Base-by-base conservation (phyloP, 2,113 vertebrate genomes). In the Oreochromis aureus region DNA sequence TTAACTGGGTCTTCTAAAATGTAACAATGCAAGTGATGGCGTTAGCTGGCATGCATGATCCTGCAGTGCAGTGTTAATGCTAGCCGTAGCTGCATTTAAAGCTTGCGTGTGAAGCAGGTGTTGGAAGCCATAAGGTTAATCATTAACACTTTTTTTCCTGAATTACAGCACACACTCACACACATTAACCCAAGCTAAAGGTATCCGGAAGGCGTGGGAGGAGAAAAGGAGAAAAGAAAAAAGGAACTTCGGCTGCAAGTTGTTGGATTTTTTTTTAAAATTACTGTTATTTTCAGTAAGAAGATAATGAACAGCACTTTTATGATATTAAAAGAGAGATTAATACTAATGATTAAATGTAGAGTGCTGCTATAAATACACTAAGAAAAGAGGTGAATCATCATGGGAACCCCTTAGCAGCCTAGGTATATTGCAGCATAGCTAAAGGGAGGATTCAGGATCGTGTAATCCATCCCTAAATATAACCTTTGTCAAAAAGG, bases 121-220 rank as follows among this genome's bases (percentile, higher is more conserved):
- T 78, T 90, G 34, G 32, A 32, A 71, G 58, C 22, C 39, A 30
- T 39, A 51, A 4, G 66, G 86, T 93, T 93, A 95, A 94, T 95
- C 86, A 94, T 95, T 95, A 88, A 93, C 90, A n/a, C 2, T 2
- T 13, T 51, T 66, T 66, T 59, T 58, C 53, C 61, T 56, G 89
- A 88, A 92, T 80, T 82, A 58, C 91, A 78, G 87, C 85, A 89
- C 6, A 81, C 81, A 58, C 61, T 87, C 63, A 61, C 87, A 88
- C 84, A 93, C 90, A 93, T 94, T 94, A 94, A 93, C 95, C 86
- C 73, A 66, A 58, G n/a, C 27, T 56, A 48, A 32, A 85, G 32
- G 84, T 83, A 81, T 84, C 8, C n/a, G 30, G 30, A 76, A 55
- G 19, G 85, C 5, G 5, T 4, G 10, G 7, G 41, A 84, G n/a